A percentile compares a stretch with the other conserved stretches of the same genome.
phyloP scores from a whole-genome alignment of 2,888 invertebrate genomes.

The Cybosia mesomella region DNA sequence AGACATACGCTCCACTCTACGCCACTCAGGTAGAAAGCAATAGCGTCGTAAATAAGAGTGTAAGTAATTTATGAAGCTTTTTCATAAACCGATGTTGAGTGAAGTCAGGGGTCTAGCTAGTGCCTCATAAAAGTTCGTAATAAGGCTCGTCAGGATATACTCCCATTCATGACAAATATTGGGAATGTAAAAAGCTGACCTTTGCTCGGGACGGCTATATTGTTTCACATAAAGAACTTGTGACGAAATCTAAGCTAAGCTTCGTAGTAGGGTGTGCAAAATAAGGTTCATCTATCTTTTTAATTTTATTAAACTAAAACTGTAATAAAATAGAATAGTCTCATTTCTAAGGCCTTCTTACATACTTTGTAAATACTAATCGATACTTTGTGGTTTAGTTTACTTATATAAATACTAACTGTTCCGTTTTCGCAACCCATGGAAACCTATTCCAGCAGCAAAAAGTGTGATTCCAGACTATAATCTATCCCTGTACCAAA shows the following conservation, averaged over 20 bases:
- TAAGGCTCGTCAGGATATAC: constrained; percentile 46
- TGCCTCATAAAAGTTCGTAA: constrained; percentile 36
- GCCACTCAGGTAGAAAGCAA: not conserved
- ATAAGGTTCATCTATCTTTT: constrained; percentile 16
- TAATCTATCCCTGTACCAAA: no score
- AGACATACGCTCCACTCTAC: not conserved
- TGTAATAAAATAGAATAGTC: no score
- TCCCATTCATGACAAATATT: constrained; percentile 65
- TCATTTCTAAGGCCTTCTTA: no score
- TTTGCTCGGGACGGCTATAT: constrained; percentile 56
- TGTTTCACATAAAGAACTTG: constrained; percentile 70
- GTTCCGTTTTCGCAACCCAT: no score
- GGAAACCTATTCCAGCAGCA: no score
- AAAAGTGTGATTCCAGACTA: no score
- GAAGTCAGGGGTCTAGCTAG: constrained; percentile 20
- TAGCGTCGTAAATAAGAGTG: not conserved
- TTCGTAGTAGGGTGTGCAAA: constrained; percentile 40
- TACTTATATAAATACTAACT: no score
- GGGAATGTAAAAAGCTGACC: constrained; percentile 67
- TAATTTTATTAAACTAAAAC: not conserved
- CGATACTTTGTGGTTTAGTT: no score
- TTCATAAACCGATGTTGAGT: constrained; percentile 19
- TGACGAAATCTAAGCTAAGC: constrained; percentile 61
- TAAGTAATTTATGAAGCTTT: constrained; percentile 10
- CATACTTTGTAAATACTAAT: no score